These are phyloP conservation scores for Colletes latitarsis DNA, from an alignment of 1,140 invertebrate genomes.

Conservation along the genomic window DNA sequence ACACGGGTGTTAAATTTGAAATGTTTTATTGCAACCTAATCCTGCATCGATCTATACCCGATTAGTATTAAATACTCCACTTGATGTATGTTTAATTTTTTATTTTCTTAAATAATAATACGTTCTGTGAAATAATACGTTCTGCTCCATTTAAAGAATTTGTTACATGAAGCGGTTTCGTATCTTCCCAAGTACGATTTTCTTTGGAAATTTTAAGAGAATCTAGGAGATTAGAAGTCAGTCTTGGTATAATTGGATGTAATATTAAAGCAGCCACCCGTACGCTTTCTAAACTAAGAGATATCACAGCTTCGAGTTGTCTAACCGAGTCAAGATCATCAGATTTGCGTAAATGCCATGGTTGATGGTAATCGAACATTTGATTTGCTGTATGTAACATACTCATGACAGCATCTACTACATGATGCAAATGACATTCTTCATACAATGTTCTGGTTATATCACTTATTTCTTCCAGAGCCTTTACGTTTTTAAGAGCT, in stretches of 20 bases:
- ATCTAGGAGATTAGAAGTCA: slow-evolving; percentile 85
- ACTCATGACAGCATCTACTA: slow-evolving; percentile 88
- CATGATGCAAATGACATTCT: slow-evolving; percentile 92
- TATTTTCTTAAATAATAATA: slow-evolving; percentile 66
- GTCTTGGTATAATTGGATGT: slow-evolving; percentile 91
- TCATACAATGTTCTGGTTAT: slow-evolving; percentile 86
- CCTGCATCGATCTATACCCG: slow-evolving; percentile 6
- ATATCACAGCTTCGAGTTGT: slow-evolving; percentile 88
- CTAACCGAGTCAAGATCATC: slow-evolving; percentile 77
- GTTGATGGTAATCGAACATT: slow-evolving; percentile 92
- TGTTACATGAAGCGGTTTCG: slow-evolving; percentile 67
- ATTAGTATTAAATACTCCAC: slow-evolving; percentile 28
- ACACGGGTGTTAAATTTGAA: slow-evolving; percentile 52
- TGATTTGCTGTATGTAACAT: slow-evolving; percentile 90
- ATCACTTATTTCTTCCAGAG: slow-evolving; percentile 78
- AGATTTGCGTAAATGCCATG: slow-evolving; percentile 91
- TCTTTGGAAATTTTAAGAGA: slow-evolving; percentile 83
- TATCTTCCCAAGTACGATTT: slow-evolving; percentile 82
- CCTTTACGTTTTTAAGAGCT: slow-evolving; percentile 83
- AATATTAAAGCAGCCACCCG: slow-evolving; percentile 90
- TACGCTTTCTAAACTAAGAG: slow-evolving; percentile 91
- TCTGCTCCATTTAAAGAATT: slow-evolving; percentile 1
- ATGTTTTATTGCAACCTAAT: slow-evolving; percentile 39
- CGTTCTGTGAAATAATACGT: slow-evolving; percentile 29
- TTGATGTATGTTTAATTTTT: slow-evolving; percentile 37